Percentiles rank a stretch among this genome's conserved stretches.
phyloP scores from a whole-genome alignment of 2,888 invertebrate genomes.

The Steinernema hermaphroditum region DNA sequence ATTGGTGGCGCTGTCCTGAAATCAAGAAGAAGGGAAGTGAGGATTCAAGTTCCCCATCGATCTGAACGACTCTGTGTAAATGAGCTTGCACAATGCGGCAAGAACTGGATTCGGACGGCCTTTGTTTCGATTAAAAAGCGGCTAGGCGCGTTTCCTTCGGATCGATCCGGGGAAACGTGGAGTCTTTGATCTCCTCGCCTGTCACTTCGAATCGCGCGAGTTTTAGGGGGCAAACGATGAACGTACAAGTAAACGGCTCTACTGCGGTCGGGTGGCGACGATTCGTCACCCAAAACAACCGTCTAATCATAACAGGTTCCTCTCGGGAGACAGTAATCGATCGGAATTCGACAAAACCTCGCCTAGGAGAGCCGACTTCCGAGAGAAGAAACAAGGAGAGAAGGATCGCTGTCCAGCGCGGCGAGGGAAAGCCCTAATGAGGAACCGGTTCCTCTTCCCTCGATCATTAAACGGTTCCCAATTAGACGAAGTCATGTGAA shows the following conservation, averaged over 20 bases:
- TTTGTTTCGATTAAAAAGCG: slow-evolving; percentile 23
- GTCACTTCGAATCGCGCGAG: neutral
- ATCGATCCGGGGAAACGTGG: too few relatives aligned
- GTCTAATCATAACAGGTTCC: slow-evolving; percentile 21
- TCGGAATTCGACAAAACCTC: slow-evolving; percentile 5
- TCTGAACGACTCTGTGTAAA: neutral
- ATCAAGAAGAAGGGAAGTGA: neutral
- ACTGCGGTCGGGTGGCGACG: too few relatives aligned
- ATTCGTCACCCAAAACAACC: slow-evolving; percentile 13
- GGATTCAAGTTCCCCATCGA: too few relatives aligned
- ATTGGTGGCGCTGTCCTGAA: slow-evolving; percentile 24
- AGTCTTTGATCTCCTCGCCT: neutral
- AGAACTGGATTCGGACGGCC: neutral
- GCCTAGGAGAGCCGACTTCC: neutral
- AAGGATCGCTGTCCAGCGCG: too few relatives aligned
- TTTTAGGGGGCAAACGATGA: neutral
- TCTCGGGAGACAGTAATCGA: neutral
- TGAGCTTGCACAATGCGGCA: slow-evolving; percentile 8
- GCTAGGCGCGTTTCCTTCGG: neutral
- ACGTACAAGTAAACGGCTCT: slow-evolving; percentile 4
- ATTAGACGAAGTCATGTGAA: too few relatives aligned
- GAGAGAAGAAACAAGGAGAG: neutral
- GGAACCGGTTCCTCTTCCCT: slow-evolving; percentile 5
- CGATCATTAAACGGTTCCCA: neutral
- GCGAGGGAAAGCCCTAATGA: neutral